phyloP scores from a whole-genome alignment of 2,888 invertebrate species.

The Macropis europaea region DNA sequence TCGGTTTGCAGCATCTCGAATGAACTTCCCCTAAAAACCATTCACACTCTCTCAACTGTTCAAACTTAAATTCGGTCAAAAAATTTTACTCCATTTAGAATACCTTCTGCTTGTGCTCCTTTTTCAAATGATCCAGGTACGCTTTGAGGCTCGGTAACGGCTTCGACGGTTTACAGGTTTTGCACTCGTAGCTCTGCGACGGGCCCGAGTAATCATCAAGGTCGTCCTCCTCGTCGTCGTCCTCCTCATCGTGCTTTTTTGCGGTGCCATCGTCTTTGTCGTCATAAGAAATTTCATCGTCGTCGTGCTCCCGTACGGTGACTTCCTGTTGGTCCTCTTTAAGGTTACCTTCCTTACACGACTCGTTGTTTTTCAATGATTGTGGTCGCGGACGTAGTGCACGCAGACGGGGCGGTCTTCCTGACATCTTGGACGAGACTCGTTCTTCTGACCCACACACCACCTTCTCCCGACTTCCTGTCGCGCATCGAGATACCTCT shows the following conservation, averaged over 20 bases:
- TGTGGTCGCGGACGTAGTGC: constrained; percentile 70
- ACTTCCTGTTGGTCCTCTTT: constrained; percentile 60
- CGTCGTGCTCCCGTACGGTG: constrained; percentile 49
- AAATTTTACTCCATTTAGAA: neutral
- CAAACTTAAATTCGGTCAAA: too few species aligned
- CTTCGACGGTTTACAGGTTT: constrained; percentile 73
- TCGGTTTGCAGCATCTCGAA: constrained; percentile 48
- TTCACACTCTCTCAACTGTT: neutral
- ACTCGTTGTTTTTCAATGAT: constrained; percentile 28
- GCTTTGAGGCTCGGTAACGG: constrained; percentile 65
- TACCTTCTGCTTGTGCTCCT: constrained; percentile 73
- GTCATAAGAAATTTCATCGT: constrained; percentile 44
- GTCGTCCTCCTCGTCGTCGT: constrained; percentile 12
- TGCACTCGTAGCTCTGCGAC: constrained; percentile 75
- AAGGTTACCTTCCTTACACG: constrained; percentile 46
- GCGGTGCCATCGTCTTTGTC: constrained; percentile 5
- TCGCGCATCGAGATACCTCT: constrained; percentile 32
- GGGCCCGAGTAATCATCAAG: constrained; percentile 40
- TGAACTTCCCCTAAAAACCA: constrained; percentile 46
- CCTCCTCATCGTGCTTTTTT: constrained; percentile 9
- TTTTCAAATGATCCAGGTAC: constrained; percentile 72
- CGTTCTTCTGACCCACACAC: constrained; percentile 43
- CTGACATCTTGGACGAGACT: constrained; percentile 65
- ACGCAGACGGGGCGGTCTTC: constrained; percentile 68
- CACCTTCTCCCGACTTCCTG: constrained; percentile 7